Percentiles rank a stretch among this genome's conserved stretches.
Evolutionary conservation across 2,797 vertebrate species (phyloP).

Genomic region (Onychomys arenicola): DNA sequence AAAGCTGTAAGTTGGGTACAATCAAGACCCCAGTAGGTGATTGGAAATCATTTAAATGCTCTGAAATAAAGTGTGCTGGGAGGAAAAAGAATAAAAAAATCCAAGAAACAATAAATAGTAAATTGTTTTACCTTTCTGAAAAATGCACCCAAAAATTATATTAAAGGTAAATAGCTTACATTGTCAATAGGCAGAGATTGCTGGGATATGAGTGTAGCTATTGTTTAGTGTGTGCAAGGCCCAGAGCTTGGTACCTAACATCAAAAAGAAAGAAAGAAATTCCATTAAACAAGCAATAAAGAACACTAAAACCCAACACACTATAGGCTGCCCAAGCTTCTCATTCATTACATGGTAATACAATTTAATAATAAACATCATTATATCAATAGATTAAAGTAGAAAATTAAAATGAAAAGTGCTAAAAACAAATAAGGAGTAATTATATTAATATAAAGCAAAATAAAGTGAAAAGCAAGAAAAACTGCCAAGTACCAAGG

Average conservation of each 20-base stretch:
- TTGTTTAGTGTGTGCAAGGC: not conserved
- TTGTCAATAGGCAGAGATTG: not conserved
- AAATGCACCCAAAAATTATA: not conserved
- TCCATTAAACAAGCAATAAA: not conserved
- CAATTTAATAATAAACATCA: not conserved
- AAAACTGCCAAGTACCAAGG: not conserved
- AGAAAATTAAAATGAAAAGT: not conserved
- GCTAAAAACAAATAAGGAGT: not conserved
- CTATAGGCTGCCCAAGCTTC: not conserved
- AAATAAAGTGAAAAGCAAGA: not conserved
- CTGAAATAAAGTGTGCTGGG: not conserved
- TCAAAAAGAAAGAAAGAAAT: not conserved
- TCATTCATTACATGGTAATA: not conserved
- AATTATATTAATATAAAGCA: not conserved
- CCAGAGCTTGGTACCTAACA: not conserved
- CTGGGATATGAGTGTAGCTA: not conserved
- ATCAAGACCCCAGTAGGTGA: not conserved
- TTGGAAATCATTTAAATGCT: not conserved
- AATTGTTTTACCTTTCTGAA: not conserved
- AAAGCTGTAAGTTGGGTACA: not conserved
- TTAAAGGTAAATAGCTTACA: constrained; percentile 13
- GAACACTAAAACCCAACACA: not conserved
- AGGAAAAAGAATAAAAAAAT: not conserved
- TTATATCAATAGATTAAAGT: not conserved
- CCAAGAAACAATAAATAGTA: not conserved